Base-by-base conservation (phyloP, 2,797 vertebrate species). In the Knipowitschia caucasica region DNA sequence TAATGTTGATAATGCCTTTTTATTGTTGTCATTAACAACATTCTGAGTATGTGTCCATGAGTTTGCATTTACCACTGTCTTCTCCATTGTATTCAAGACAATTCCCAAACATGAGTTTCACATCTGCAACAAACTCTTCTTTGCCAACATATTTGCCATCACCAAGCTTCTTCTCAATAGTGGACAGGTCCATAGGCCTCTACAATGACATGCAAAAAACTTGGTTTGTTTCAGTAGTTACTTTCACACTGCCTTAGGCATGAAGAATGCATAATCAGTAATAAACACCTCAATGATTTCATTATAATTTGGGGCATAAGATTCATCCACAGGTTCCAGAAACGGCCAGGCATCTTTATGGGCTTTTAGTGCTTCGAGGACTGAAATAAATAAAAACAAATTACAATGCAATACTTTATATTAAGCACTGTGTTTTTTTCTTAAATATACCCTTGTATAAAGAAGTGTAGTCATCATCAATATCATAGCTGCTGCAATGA, bases 311-410 rank as follows among this genome's bases (percentile, higher is more conserved):
- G 97, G 97, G 34, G 97, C 97, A 9, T 98, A 99, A 0, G 96
- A 98, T 60, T 99, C 97, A 75, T 99, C 96, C 27, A 99, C 97
- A 0, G 97, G 95, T 70, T 99, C 97, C 83, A 99, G 62, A 81
- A 99, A 99, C 14, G 97, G 97, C 97, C 97, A 99, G 14, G 96
- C 90, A 56, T 99, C 97, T 88, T 98, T 99, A 77, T 99, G 96
- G 56, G 91, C 92, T 83, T 98, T 99, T 31, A 99, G 86, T 36
- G 92, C 91, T 65, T 98, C 95, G 29, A 98, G 87, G 73, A 99
- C 97, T 99, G 75, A n/a, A 53, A 26, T 43, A 18, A 1, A 20
- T 18, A 39, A 10, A 0, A 17, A 59, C 15, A 57, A 24, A 10
- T 35, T 7, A 55, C 29, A 45, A 5, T 38, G 33, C 27, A 65